Evolutionary conservation across 92 coral and sea anemone species (phyloP), one percentile per base, ranked within the genome.

Genomic region (Diadumene lineata): DNA sequence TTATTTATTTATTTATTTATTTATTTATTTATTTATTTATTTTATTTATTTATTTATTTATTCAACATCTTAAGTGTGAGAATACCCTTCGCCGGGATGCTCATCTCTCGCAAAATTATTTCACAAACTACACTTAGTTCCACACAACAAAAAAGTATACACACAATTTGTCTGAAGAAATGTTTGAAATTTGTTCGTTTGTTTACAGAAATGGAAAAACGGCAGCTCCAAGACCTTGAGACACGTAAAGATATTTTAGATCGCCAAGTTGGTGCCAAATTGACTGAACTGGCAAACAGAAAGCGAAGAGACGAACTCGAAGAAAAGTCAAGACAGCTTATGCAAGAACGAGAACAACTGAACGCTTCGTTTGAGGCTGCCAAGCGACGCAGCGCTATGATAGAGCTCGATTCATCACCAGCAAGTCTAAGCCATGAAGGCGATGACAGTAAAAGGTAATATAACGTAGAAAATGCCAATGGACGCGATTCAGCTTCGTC

Each of bases 261-360:
- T 43, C 87, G 86, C 23, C 90, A 88, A 28, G 84, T 92, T 26
- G 90, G 86, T 33, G 79, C 88, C 7, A 91, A 88, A 33, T 84
- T 91, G 61, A 88, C 93, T n/a, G 97, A 91, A 64, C 70, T 91
- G 0, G 83, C 84, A 15, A 87, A 86, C 79, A 76, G 90, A 56
- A 88, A 87, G 43, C 86, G 97, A 43, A 81, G 88, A 61, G 92
- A 89, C 27, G 97, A 91, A 43, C 86, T 91, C 13, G 97, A 91
- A 34, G 85, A 81, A 60, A 91, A 84, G 76, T 87, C 97, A 18
- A 81, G 90, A 13, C 92, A 88, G 56, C 75, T 91, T 62, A 75
- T 87, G 56, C 85, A 84, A 30, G 97, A 91, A 75, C 79, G 97
- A 33, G 90, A 91, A 25, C 79, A 87, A 44, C 77, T 91, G 70